Conservation (phyloP, 2,113 vertebrate species). For the Daubentonia madagascariensis region DNA sequence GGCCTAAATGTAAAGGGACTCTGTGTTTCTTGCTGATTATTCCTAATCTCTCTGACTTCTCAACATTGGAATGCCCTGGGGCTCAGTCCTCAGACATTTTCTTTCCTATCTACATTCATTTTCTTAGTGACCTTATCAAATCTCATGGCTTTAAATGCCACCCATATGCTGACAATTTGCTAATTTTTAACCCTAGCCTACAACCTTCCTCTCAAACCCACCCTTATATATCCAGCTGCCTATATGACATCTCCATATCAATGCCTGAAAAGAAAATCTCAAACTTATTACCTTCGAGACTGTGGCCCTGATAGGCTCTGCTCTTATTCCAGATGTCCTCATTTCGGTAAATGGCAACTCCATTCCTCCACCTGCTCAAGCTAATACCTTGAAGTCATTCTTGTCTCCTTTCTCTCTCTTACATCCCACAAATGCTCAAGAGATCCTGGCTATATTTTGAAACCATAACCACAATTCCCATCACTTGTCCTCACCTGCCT, state of each 20-base stretch:
- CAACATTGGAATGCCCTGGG: background rate
- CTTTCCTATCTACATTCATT: background rate
- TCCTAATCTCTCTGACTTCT: background rate
- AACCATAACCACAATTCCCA: background rate
- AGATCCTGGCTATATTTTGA: background rate
- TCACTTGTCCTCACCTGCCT: background rate
- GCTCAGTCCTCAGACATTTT: conserved; percentile 30
- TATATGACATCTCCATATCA: background rate
- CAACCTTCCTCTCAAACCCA: background rate
- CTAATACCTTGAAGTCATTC: background rate
- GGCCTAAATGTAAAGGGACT: background rate
- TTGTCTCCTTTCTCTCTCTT: background rate
- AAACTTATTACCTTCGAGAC: background rate
- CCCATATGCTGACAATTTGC: background rate
- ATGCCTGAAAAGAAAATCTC: background rate
- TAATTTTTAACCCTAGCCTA: conserved; percentile 4
- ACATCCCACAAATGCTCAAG: background rate
- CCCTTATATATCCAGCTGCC: background rate
- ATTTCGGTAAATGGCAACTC: background rate
- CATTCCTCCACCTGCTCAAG: background rate
- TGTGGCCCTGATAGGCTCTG: background rate
- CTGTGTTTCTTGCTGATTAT: background rate
- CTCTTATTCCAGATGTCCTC: background rate
- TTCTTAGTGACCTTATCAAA: background rate
- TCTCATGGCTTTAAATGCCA: background rate